phyloP scores from a whole-genome alignment of 2,888 invertebrate genomes.

The Drosophila formosana region DNA sequence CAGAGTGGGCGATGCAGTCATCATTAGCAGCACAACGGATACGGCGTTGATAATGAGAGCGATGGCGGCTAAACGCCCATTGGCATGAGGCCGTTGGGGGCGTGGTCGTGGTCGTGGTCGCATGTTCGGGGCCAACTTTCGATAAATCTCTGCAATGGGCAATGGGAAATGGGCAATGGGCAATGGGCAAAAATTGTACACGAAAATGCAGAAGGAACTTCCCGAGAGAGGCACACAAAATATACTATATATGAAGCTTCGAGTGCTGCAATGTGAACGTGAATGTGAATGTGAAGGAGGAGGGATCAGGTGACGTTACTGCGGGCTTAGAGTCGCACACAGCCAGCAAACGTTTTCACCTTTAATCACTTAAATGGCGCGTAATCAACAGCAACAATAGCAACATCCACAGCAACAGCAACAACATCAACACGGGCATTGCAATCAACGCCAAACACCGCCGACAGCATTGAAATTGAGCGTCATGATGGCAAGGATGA shows the following conservation, averaged over 20 bases:
- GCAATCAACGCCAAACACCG: slow-evolving; percentile 74
- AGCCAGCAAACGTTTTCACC: slow-evolving; percentile 64
- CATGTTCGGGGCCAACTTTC: slow-evolving; percentile 38
- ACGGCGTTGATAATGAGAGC: slow-evolving; percentile 57
- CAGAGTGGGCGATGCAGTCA: slow-evolving; percentile 70
- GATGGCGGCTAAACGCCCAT: slow-evolving; percentile 46
- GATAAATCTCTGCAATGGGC: slow-evolving; percentile 65
- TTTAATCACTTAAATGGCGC: slow-evolving; percentile 80
- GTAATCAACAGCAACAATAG: slow-evolving; percentile 67
- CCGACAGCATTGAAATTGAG: slow-evolving; percentile 69
- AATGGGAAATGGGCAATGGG: slow-evolving; percentile 64
- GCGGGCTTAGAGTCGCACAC: background rate
- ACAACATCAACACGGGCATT: slow-evolving; percentile 45
- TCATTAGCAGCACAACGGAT: slow-evolving; percentile 65
- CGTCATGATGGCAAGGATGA: slow-evolving; percentile 67
- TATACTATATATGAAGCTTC: background rate
- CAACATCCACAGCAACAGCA: slow-evolving; percentile 30
- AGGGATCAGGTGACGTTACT: slow-evolving; percentile 24
- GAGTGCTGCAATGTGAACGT: background rate
- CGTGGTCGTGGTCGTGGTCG: slow-evolving; percentile 27
- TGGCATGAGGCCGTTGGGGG: slow-evolving; percentile 8
- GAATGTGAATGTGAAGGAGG: background rate
- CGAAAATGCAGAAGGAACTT: slow-evolving; percentile 37
- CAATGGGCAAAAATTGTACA: slow-evolving; percentile 56
- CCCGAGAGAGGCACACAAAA: slow-evolving; percentile 13